Conservation (phyloP, 2,113 vertebrate species). For the Pollachius pollachius region DNA sequence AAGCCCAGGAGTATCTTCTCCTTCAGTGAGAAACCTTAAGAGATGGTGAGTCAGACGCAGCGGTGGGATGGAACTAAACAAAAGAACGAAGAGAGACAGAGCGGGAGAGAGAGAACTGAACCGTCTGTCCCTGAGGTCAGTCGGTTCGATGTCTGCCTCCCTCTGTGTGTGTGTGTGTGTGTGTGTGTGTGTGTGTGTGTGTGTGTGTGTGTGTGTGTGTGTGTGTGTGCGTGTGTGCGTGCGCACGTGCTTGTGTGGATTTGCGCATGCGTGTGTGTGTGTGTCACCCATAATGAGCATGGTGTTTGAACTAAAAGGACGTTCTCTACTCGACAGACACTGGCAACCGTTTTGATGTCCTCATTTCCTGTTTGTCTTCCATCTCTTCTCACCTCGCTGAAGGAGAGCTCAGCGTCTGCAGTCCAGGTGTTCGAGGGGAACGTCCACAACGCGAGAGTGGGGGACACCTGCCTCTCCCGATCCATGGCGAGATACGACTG, state of each 20-base stretch:
- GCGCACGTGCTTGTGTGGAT: neutral
- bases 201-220: neutral
- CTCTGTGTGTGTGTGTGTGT: neutral
- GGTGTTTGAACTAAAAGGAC: neutral
- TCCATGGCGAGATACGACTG: conserved; percentile 1
- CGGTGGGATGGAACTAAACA: conserved; percentile 33
- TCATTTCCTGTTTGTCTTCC: conserved; percentile 3
- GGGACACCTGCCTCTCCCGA: conserved; percentile 4
- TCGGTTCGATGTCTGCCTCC: conserved; percentile 9
- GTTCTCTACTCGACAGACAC: conserved; percentile 15
- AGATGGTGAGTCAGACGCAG: conserved; percentile 50
- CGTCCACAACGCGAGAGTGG: neutral
- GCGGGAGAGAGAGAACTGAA: conserved; percentile 32
- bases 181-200: neutral
- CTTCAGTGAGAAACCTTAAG: conserved; percentile 31
- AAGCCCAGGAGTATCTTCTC: conserved; percentile 13
- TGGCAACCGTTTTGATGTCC: conserved; percentile 13
- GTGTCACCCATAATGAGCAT: neutral
- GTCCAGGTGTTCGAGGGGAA: neutral
- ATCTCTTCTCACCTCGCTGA: conserved; percentile 3
- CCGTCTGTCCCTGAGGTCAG: conserved; percentile 34
- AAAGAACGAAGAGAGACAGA: conserved; percentile 26
- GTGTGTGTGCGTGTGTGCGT: neutral
- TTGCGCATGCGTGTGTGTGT: neutral
- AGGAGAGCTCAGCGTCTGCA: neutral